Conservation (phyloP, 2,113 vertebrate genomes). For the Rhinichthys klamathensis region DNA sequence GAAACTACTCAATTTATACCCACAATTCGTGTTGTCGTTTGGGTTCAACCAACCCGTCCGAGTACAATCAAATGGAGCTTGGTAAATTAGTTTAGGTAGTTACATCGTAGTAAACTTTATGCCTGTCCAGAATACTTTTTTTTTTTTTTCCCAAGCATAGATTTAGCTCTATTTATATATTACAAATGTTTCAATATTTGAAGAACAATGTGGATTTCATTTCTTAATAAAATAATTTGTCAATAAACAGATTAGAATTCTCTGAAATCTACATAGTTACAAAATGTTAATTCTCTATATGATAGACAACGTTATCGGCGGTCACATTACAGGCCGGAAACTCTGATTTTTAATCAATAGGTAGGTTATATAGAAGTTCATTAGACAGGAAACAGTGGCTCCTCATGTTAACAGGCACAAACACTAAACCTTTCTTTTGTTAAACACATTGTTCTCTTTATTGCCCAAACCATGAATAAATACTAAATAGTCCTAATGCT, state of each 20-base stretch:
- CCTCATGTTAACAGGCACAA: slow-evolving; percentile 77
- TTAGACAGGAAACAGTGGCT: slow-evolving; percentile 58
- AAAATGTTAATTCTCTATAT: slow-evolving; percentile 76
- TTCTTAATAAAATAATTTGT: slow-evolving; percentile 83
- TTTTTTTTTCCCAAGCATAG: slow-evolving; percentile 53
- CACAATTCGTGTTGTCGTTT: slow-evolving; percentile 56
- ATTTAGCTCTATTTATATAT: slow-evolving; percentile 78
- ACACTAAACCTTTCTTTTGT: slow-evolving; percentile 67
- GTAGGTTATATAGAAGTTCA: slow-evolving; percentile 69
- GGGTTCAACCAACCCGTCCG: slow-evolving; percentile 64
- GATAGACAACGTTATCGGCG: slow-evolving; percentile 68
- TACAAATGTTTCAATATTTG: slow-evolving; percentile 72
- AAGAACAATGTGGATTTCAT: slow-evolving; percentile 72
- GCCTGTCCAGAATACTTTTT: slow-evolving; percentile 29
- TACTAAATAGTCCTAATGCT: slow-evolving; percentile 79
- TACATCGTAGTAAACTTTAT: slow-evolving; percentile 30
- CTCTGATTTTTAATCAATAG: slow-evolving; percentile 73
- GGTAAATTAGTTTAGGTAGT: slow-evolving; percentile 59
- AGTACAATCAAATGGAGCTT: slow-evolving; percentile 75
- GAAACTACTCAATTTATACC: slow-evolving; percentile 70
- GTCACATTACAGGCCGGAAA: slow-evolving; percentile 69
- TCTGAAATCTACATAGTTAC: slow-evolving; percentile 69
- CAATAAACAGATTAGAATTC: slow-evolving; percentile 79
- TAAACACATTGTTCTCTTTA: slow-evolving; percentile 73
- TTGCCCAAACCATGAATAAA: slow-evolving; percentile 74